Base-by-base conservation (phyloP, 35 echinoderm and acorn worm species). In the Apostichopus parvimensis region DNA sequence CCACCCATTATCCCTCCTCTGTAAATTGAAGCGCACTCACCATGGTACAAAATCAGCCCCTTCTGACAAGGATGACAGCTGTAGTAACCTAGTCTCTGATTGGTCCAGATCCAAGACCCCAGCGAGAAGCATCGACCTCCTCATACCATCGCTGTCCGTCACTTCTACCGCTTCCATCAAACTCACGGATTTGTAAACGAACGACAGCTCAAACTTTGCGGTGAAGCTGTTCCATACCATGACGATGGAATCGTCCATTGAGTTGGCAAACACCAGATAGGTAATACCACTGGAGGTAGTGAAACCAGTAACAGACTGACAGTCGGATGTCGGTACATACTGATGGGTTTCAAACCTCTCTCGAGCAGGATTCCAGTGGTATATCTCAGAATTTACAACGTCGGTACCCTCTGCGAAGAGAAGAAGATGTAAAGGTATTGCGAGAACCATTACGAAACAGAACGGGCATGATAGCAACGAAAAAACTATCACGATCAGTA, bases 201-300 rank as follows among this genome's bases (percentile, higher is more conserved):
- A 13, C 0, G 26, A 45, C 22, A 87, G 61, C 54, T 94, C 81
- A 80, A 95, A 98, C 79, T 71, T 73, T 1, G 91, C 93, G 18
- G 57, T 93, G 86, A 98, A 98, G 64, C 91, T 91, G 79, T 95
- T 95, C 97, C 97, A 98, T 9, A 71, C 25, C n/a, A 78, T 87
- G 53, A 98, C 54, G 5, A 53, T 22, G 13, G 97, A 98, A 10
- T 91, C 83, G n/a, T 86, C 97, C 13, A 68, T 85, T 0, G 87
- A 23, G 73, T 93, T 94, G 64, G 90, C 93, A n/a, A 98, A 73
- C 8, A 81, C 91, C 56, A 98, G 82, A 82, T 95, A 92, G 17
- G 87, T 92, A 71, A 79, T 89, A 93, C 79, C 92, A 25, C 90
- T 90, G 70, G 45, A 53, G 25, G 20, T 59, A 22, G 94, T 94